Conservation (phyloP, 2,888 invertebrate species). For the Limnephilus auricula region DNA sequence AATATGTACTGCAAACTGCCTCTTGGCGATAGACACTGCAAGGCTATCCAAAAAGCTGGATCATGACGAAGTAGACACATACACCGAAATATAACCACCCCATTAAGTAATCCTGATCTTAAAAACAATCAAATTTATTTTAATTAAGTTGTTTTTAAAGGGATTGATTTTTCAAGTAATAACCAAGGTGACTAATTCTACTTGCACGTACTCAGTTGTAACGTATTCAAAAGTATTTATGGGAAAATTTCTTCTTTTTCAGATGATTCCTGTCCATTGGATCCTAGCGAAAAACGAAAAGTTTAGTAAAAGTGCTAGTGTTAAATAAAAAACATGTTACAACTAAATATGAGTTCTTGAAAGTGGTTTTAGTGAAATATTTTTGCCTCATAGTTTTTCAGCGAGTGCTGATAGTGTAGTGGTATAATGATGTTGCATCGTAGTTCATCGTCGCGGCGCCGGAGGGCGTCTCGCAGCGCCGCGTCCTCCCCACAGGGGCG, state of each 20-base stretch:
- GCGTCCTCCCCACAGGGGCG: constrained; percentile 81
- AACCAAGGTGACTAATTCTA: too few relatives aligned
- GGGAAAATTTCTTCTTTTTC: neutral
- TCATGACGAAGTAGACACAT: too few relatives aligned
- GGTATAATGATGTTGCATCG: constrained; percentile 80
- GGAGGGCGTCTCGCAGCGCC: constrained; percentile 82
- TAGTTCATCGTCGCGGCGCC: constrained; percentile 82
- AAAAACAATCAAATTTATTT: too few relatives aligned
- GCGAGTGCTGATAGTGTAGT: constrained; percentile 3
- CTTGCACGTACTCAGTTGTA: neutral
- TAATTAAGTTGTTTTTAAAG: too few relatives aligned
- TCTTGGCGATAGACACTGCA: too few relatives aligned
- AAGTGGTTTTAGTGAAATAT: neutral
- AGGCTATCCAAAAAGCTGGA: too few relatives aligned
- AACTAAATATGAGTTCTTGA: neutral
- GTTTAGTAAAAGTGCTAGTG: neutral
- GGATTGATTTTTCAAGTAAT: too few relatives aligned
- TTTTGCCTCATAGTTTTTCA: neutral
- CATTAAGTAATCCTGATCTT: too few relatives aligned
- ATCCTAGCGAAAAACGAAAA: neutral
- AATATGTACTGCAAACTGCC: too few relatives aligned
- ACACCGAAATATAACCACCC: too few relatives aligned
- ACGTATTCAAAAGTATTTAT: neutral
- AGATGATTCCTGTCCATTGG: neutral
- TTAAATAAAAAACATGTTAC: neutral